A percentile compares a stretch with the other conserved stretches of the same genome.
phyloP scores from a whole-genome alignment of 2,797 vertebrate species.

The Apogon hyalosoma region DNA sequence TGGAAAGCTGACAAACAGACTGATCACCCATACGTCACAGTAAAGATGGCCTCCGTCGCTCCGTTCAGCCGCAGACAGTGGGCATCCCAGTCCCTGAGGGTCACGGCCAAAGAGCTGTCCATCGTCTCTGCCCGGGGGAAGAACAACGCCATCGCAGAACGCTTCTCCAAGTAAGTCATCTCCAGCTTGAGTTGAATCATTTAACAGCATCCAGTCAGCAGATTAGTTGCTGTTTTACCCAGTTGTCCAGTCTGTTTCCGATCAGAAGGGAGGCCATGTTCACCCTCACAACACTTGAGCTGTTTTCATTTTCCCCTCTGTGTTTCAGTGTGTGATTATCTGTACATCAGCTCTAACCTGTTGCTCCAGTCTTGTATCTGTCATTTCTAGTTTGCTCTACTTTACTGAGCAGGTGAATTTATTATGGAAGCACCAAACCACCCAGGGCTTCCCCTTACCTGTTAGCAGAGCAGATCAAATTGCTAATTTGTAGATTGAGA shows the following conservation, averaged over 20 bases:
- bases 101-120: conserved; percentile 94
- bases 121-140: conserved; percentile 89
- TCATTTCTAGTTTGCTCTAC: not conserved
- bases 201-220: conserved; percentile 44
- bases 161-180: conserved; percentile 90
- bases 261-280: not conserved
- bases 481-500: not conserved
- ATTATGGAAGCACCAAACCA: not conserved
- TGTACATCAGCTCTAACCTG: not conserved
- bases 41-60: conserved; percentile 86
- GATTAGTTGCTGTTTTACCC: not conserved
- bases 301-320: conserved; percentile 32
- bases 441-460: not conserved
- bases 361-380: not conserved
- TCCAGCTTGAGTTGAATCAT: conserved; percentile 44
- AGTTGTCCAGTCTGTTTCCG: not conserved
- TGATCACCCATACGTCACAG: conserved; percentile 33
- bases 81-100: conserved; percentile 91
- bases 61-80: conserved; percentile 91
- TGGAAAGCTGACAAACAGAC: conserved; percentile 16
- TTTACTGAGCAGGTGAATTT: not conserved
- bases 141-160: conserved; percentile 88
- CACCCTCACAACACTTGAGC: conserved; percentile 12
- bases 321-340: not conserved
- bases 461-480: not conserved